Base-by-base conservation (phyloP, 2,797 vertebrate genomes). In the Arnoldichthys spilopterus region DNA sequence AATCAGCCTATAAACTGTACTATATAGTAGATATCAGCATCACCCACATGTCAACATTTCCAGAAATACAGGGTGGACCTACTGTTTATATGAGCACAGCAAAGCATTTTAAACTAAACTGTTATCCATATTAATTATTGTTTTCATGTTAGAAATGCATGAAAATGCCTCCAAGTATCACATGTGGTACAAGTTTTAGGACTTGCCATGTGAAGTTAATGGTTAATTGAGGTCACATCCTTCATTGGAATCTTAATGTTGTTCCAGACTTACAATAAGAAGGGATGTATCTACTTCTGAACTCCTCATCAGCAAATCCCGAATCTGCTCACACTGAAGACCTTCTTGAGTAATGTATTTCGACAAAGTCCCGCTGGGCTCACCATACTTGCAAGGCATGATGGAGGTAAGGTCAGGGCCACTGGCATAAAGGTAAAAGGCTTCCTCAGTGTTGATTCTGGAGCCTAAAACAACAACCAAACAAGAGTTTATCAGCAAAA, bases 381-480 rank as follows among this genome's bases (percentile, higher is more conserved):
- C 95, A 81, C 97, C 97, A 34, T 98, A 96, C 92, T 97, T 99
- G 89, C 97, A 99, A 12, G 97, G 96, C 96, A 99, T 98, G 84
- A 99, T 86, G 1, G 97, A 98, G 1, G 95, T 96, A 61, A 97
- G 94, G 88, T 98, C 96, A 8, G 98, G 98, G 12, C 98, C 98
- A 64, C 94, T 95, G 0, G 95, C 90, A 68, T 96, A 98, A 0
- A 99, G 91, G 87, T 97, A 95, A 89, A 98, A 96, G 18, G 97
- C 98, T 86, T 98, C 97, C 70, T 96, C 95, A 0, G 95, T 89
- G 80, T 93, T 94, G 79, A 99, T 94, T 83, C 94, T 94, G 74
- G 96, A 94, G 84, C 98, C 98, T 99, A 84, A 86, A 80, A 71
- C 85, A 77, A 8, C 24, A 22, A 67, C 58, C 5, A 62, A 68